Percentiles rank a stretch among this genome's conserved stretches.
These are phyloP conservation scores for Girardinus metallicus DNA, from an alignment of 2,797 vertebrate species.

Conservation along the genomic window DNA sequence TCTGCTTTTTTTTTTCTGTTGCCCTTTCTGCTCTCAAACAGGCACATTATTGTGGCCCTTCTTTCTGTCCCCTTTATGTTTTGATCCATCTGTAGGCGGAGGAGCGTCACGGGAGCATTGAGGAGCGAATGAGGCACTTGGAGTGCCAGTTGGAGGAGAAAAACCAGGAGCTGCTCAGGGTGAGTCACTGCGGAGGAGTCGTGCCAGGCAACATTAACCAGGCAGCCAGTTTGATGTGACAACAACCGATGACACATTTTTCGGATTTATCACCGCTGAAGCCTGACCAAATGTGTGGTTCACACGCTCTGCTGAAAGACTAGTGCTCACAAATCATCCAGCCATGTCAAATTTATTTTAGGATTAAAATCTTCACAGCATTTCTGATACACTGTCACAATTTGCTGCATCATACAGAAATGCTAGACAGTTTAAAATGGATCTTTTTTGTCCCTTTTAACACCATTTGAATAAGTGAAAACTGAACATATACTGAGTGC, in stretches of 20 bases:
- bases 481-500: not conserved
- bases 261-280: slow-evolving; percentile 36
- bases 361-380: slow-evolving; percentile 9
- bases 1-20: slow-evolving; percentile 62
- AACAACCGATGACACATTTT: slow-evolving; percentile 31
- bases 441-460: not conserved
- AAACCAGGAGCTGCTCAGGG: slow-evolving; percentile 98
- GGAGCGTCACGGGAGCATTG: slow-evolving; percentile 97
- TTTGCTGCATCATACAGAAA: slow-evolving; percentile 3
- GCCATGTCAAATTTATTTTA: slow-evolving; percentile 5
- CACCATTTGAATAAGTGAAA: not conserved
- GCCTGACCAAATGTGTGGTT: slow-evolving; percentile 28
- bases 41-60: slow-evolving; percentile 57
- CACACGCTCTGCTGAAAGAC: slow-evolving; percentile 10
- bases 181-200: slow-evolving; percentile 73
- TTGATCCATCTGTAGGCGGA: slow-evolving; percentile 88
- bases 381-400: not conserved
- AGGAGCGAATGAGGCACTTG: slow-evolving; percentile 97
- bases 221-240: slow-evolving; percentile 46
- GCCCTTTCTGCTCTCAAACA: slow-evolving; percentile 54
- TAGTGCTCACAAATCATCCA: slow-evolving; percentile 18
- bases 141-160: slow-evolving; percentile 99
- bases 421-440: not conserved
- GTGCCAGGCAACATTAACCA: slow-evolving; percentile 48
- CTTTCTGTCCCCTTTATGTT: slow-evolving; percentile 50